Base-by-base conservation (phyloP, 2,797 vertebrate genomes). In the Schizopygopsis pylzovi region DNA sequence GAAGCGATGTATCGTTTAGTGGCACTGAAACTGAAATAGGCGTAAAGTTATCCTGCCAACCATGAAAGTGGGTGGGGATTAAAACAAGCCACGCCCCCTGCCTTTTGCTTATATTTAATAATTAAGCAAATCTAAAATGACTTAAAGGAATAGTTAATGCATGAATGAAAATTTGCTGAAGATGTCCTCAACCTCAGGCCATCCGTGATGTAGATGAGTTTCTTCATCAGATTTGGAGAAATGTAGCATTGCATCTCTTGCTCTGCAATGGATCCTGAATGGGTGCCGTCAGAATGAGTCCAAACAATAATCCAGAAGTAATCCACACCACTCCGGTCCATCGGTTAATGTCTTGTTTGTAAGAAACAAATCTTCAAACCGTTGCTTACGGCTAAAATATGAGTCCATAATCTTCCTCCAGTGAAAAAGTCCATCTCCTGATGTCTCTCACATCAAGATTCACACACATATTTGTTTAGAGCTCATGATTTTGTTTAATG, bases 21-120 rank as follows among this genome's bases (percentile, higher is more conserved):
- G 89, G 91, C 94, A 93, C 93, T 92, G 92, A 92, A 89, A 84
- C 70, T 90, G 92, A 63, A 75, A 49, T 3, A 43, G 25, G 70
- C 67, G n/a, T 70, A 25, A 56, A 5, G 25, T 59, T 84, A 13
- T 80, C 68, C 33, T 47, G 39, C 65, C 47, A 72, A 63, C 81
- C 81, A 13, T 43, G 20, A 28, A 5, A 5, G 70, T 70, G 71
- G 63, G 71, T 22, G 15, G 28, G 22, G 28, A 18, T 79, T 15
- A 54, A 71, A 56, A 16, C 37, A 33, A n/a, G 15, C 3, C 70
- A 61, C 47, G 6, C 25, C 28, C 54, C 54, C 43, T 22, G 68
- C 16, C 43, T n/a, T 63, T n/a, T 43, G 47, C 49, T 59, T 22
- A 15, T 15, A 20, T 16, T 0, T 54, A 61, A 18, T n/a, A 20